Percentiles rank a stretch among this genome's conserved stretches.
These are phyloP conservation scores for Tipula unca DNA, from an alignment of 2,888 invertebrate genomes.

Conservation along the genomic window DNA sequence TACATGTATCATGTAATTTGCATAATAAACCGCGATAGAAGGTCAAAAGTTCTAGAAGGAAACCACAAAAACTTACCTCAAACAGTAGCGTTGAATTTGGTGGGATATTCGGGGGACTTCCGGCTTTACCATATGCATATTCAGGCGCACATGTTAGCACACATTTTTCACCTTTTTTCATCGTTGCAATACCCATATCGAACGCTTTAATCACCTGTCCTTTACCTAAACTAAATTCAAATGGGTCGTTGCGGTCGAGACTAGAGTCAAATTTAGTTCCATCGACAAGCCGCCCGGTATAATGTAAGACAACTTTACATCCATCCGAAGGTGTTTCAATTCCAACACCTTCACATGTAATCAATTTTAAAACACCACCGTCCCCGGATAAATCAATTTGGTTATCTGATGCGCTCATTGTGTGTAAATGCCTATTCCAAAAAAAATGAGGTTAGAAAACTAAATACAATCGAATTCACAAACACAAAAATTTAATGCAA, in stretches of 20 bases:
- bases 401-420: background rate
- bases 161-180: conserved; percentile 85
- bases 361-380: conserved; percentile 37
- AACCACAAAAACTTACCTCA: conserved; percentile 51
- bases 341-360: conserved; percentile 58
- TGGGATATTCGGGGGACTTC: conserved; percentile 82
- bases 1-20: conserved; percentile 8
- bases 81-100: conserved; percentile 80
- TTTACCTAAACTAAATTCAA: conserved; percentile 80
- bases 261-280: conserved; percentile 92
- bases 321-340: conserved; percentile 62
- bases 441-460: background rate
- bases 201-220: conserved; percentile 89
- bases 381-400: conserved; percentile 37
- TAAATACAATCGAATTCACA: background rate
- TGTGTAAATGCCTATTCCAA: background rate
- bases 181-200: conserved; percentile 88
- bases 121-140: conserved; percentile 82
- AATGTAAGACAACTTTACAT: conserved; percentile 70
- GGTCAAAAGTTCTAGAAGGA: background rate
- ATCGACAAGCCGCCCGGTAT: conserved; percentile 76
- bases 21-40: background rate
- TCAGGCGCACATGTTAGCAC: conserved; percentile 75
- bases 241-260: conserved; percentile 70
- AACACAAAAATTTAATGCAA: background rate